Evolutionary conservation across 2,888 invertebrate species (phyloP), one percentile per base, ranked within the genome.

Genomic region (Nebria brevicollis): DNA sequence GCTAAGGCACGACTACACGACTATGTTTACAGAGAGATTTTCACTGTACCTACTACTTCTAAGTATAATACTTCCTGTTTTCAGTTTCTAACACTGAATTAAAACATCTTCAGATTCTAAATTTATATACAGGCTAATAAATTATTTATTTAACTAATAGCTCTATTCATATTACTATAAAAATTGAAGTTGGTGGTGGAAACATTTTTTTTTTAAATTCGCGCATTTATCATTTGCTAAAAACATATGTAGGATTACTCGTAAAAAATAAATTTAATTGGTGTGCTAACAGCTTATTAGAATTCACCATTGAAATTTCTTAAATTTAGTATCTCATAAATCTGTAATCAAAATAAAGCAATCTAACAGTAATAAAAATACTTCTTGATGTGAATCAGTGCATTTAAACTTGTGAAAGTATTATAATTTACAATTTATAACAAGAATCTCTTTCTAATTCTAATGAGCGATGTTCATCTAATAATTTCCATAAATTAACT

Each of bases 11-110:
- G 73, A 78, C 66, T 72, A 78, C 78, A 73, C 41, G n/a, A 78
- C 72, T 73, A 72, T 73, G 78, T 78, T 78, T 78, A 72, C 72
- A 25, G 78, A 72, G 72, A 72, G 72, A 78, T 78, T 78, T 78
- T 64, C 78, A 73, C 41, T 73, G 41, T 66, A 72, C 20, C 70
- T 13, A 26, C 6, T 2, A 13, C 54, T 3, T 54, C 54, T 54
- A 54, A 11, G 54, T 34, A 34, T 13, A 11, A 54, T 8, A 54
- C 54, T 76, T 76, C 76, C 66, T 34, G 34, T 15, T 42, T 77
- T 76, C 66, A 34, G 11, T 34, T 34, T 11, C 54, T 54, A 54
- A 8, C 54, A 0, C 54, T 54, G 54, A 54, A 54, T 54, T 54
- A 54, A 54, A 54, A 54, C 54, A 54, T 11, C 11, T 54, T 54